Percentiles rank a stretch among this genome's conserved stretches.
Evolutionary conservation across 2,888 invertebrate species (phyloP).

Genomic region (Linnaemya tessellans): DNA sequence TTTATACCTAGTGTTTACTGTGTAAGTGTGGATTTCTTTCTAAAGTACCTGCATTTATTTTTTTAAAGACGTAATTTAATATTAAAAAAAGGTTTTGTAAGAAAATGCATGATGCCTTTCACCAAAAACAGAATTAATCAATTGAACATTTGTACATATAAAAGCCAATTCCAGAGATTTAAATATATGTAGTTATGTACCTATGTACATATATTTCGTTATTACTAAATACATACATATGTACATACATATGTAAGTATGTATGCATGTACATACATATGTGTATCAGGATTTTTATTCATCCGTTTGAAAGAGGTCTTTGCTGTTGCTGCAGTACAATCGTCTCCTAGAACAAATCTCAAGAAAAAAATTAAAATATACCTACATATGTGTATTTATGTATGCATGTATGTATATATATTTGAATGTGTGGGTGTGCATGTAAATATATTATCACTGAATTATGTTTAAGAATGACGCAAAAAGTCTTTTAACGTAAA

Average conservation of each 20-base stretch:
- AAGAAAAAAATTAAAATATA: conserved; percentile 16
- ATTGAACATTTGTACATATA: conserved; percentile 26
- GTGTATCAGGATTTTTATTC: not conserved
- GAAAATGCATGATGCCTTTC: conserved; percentile 2
- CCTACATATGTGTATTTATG: not conserved
- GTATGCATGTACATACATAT: not conserved
- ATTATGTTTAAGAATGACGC: not conserved
- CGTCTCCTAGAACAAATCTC: conserved; percentile 27
- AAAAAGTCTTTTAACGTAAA: conserved; percentile 8
- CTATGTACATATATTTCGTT: not conserved
- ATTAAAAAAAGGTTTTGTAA: conserved; percentile 10
- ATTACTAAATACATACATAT: not conserved
- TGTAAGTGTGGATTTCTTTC: conserved; percentile 4
- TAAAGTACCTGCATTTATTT: not conserved
- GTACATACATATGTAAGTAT: not conserved
- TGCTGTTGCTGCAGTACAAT: not conserved
- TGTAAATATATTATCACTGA: not conserved
- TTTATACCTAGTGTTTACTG: conserved; percentile 23
- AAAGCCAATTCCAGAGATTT: not conserved
- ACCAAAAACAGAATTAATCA: conserved; percentile 34
- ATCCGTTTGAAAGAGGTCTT: conserved; percentile 10
- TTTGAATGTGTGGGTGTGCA: too few relatives aligned
- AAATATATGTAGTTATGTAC: not conserved
- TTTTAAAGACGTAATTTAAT: conserved; percentile 29
- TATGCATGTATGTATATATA: not conserved